Base-by-base conservation (phyloP, 2,797 vertebrate genomes). In the Euphonia xanthogaster region DNA sequence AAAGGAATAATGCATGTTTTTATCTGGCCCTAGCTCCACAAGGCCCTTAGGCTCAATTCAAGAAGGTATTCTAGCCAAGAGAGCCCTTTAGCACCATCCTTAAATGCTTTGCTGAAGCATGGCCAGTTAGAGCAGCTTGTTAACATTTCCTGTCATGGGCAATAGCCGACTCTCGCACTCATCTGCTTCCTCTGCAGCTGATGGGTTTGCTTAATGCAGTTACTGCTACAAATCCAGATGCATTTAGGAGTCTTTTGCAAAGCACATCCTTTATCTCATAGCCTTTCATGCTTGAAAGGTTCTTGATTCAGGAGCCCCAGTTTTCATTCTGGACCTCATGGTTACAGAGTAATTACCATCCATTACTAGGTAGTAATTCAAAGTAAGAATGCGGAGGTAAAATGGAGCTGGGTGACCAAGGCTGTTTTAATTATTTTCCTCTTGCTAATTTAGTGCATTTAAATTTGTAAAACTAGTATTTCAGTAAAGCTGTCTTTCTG, bases 91-190 rank as follows among this genome's bases (percentile, higher is more conserved):
- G 72, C 37, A 78, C 22, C 42, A 28, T 72, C 54, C 68, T 86
- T 80, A 94, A 93, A 90, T 80, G 87, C 68, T 77, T 91, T 88
- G 50, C 54, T 94, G 85, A 95, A 93, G 85, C 66, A 50, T 58
- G 54, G 82, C 65, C 82, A 80, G 40, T 61, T 65, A 47, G 42
- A 93, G 70, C 54, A 86, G 78, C 62, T 40, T 77, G 68, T 75
- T 72, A 74, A 40, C 35, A 44, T 57, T 63, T 80, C 2, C 1
- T 94, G 65, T 93, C 76, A 31, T 31, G 71, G 72, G 57, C 53
- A 77, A 68, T 40, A 83, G n/a, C 40, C 35, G 76, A 5, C 78
- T 65, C 37, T 58, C 66, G 24, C 7, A 17, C 60, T 81, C 35
- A 8, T 67, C 50, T 77, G 19, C 75, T 44, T 83, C 84, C 50